These are phyloP conservation scores for Dendrolimus pini DNA, from an alignment of 2,888 invertebrate species.

Conservation along the genomic window DNA sequence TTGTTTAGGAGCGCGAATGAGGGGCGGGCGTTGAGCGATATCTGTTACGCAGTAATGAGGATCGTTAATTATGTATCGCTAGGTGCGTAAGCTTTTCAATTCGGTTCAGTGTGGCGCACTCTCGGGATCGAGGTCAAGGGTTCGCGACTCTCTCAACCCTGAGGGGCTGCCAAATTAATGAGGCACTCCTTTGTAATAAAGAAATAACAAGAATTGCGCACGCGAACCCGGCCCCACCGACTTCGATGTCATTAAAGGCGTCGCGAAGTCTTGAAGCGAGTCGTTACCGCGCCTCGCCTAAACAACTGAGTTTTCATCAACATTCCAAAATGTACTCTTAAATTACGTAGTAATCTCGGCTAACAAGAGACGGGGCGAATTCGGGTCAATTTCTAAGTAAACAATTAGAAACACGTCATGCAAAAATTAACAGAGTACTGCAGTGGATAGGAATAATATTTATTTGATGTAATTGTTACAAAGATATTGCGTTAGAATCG, in stretches of 20 bases:
- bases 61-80: constrained; percentile 74
- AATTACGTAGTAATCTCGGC: constrained; percentile 33
- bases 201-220: constrained; percentile 77
- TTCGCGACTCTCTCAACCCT: constrained; percentile 70
- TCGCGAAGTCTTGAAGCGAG: constrained; percentile 60
- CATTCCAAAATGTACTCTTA: constrained; percentile 44
- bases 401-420: no score
- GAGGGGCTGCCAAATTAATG: constrained; percentile 77
- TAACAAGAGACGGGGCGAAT: neutral
- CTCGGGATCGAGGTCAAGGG: constrained; percentile 73
- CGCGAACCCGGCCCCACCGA: constrained; percentile 64
- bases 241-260: constrained; percentile 70
- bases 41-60: constrained; percentile 66
- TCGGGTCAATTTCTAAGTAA: neutral
- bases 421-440: no score
- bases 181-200: constrained; percentile 78
- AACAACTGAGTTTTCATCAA: constrained; percentile 59
- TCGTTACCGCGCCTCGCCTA: constrained; percentile 65
- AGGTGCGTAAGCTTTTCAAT: constrained; percentile 67
- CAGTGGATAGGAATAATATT: no score
- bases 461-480: no score
- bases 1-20: constrained; percentile 6
- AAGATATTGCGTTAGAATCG: no score
- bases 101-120: constrained; percentile 62
- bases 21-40: constrained; percentile 21